phyloP scores from a whole-genome alignment of 2,797 vertebrate species.

The Meda fulgida region DNA sequence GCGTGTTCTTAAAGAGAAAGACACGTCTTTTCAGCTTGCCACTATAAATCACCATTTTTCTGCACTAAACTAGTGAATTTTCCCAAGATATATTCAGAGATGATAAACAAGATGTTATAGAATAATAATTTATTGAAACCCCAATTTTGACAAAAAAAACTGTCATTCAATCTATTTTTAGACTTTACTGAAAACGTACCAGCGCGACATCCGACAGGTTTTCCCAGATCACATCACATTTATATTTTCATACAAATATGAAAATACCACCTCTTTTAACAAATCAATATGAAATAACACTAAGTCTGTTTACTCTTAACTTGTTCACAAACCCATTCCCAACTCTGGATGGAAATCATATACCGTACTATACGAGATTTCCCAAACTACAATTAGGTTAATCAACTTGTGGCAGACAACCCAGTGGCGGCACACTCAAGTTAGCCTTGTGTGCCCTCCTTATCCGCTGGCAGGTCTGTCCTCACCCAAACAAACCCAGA shows the following conservation, averaged over 20 bases:
- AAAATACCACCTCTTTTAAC: neutral
- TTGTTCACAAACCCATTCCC: neutral
- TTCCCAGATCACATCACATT: no score
- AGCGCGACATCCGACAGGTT: no score
- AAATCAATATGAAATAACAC: neutral
- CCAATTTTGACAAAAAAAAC: no score
- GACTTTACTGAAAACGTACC: no score
- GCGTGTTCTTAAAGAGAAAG: no score
- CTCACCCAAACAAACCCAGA: constrained; percentile 51
- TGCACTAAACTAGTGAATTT: no score
- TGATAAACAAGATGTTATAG: no score
- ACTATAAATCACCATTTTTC: no score
- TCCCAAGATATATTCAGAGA: no score
- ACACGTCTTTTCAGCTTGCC: no score
- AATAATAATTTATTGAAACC: no score
- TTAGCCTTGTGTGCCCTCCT: neutral
- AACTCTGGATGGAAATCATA: neutral
- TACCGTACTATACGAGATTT: neutral
- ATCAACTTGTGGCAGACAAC: neutral
- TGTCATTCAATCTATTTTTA: no score
- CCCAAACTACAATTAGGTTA: neutral
- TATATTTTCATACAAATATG: neutral
- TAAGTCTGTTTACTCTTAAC: neutral
- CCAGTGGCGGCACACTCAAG: neutral
- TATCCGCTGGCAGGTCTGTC: neutral